phyloP scores from a whole-genome alignment of 2,797 vertebrate genomes.

The Aselliscus stoliczkanus region DNA sequence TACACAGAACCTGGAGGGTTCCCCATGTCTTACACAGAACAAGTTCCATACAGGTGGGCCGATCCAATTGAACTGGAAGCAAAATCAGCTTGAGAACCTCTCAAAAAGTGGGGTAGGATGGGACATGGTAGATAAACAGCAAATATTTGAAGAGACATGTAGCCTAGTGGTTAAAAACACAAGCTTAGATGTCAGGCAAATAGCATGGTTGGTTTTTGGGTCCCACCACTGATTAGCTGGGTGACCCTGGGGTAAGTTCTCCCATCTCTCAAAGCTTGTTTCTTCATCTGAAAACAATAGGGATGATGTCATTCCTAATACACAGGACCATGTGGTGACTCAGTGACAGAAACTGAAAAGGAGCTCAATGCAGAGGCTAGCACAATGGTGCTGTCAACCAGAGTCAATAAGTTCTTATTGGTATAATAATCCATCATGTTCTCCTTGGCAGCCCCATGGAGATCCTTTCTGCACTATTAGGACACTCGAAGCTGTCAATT shows the following conservation, averaged over 20 bases:
- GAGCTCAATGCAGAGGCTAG: neutral
- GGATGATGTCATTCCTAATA: neutral
- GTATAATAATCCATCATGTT: neutral
- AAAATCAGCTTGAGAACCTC: neutral
- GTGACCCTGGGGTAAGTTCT: neutral
- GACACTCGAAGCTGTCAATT: neutral
- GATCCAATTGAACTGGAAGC: neutral
- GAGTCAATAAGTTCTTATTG: neutral
- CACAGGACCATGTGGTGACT: neutral
- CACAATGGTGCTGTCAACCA: neutral
- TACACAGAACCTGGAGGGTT: neutral
- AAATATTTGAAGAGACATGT: neutral
- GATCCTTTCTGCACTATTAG: neutral
- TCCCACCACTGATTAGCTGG: neutral
- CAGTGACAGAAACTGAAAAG: neutral
- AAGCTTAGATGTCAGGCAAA: neutral
- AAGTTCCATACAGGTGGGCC: neutral
- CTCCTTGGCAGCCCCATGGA: neutral
- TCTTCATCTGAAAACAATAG: neutral
- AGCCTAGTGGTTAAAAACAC: neutral
- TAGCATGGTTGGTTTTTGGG: neutral
- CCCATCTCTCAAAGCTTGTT: neutral
- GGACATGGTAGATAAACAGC: neutral
- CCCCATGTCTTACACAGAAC: neutral
- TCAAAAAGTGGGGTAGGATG: neutral